Base-by-base conservation (phyloP, 2,797 vertebrate species). In the Betta splendens region DNA sequence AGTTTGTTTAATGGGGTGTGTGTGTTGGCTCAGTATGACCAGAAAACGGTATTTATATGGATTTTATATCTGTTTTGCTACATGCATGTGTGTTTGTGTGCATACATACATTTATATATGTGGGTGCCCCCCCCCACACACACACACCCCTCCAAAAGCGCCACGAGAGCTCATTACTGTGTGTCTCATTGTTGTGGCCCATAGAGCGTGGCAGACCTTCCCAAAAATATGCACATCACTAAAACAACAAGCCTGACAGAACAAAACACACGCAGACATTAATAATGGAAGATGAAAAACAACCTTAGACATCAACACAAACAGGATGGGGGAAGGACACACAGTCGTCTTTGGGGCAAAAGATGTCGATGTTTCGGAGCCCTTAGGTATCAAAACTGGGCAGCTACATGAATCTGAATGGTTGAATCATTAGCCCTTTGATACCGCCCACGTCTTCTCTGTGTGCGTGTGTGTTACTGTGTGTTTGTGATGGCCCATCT, bases 141-240 rank as follows among this genome's bases (percentile, higher is more conserved):
- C n/a, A n/a, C 11, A 12, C 29, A 12, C 33, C n/a, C 6, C 15
- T 7, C 33, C 15, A 5, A 35, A 44, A 82, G 79, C 70, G 36
- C 85, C 79, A 76, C 74, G 71, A 84, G 87, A 81, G 85, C 87
- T 89, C 87, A 89, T 90, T 90, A 89, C 84, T 84, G 84, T 84
- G 83, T 48, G 64, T 85, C 69, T 90, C 82, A 84, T 84, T 87
- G 85, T 84, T 87, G 87, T 85, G 85, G 85, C 84, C 87, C 65
- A 59, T 83, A 86, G 85, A 88, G 85, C 86, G 84, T 89, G 77
- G 85, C 84, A 64, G 80, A 83, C 86, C 86, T 81, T 83, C 84
- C 83, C 75, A 77, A 86, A 87, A 87, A 89, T 89, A 89, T 89
- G 88, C 87, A 89, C 87, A 89, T 89, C 64, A 72, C 85, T 87